Evolutionary conservation across 1,140 invertebrate species (phyloP).

Genomic region (Oryzaephilus surinamensis): DNA sequence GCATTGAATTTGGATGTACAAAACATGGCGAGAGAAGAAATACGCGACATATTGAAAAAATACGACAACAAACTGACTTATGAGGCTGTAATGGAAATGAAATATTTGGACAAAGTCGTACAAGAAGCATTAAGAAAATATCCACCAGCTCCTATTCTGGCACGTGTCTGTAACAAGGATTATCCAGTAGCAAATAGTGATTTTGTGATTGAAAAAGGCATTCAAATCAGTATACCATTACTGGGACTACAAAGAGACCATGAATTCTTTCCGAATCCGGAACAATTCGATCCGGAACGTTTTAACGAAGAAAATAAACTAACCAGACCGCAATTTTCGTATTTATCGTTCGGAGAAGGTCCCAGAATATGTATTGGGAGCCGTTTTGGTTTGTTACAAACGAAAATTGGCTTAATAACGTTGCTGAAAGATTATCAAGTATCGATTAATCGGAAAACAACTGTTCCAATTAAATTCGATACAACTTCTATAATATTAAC

Average conservation of each 20-base stretch:
- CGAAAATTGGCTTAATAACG: too few species aligned
- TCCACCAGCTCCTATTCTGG: conserved; percentile 31
- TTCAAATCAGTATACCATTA: conserved; percentile 44
- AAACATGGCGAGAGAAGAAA: conserved; percentile 37
- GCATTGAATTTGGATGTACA: conserved; percentile 40
- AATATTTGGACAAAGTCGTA: too few species aligned
- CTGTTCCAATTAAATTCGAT: too few species aligned
- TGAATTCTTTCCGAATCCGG: conserved; percentile 53
- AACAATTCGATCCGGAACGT: conserved; percentile 48
- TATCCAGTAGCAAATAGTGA: too few species aligned
- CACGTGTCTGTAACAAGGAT: conserved; percentile 36
- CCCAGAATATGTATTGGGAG: conserved; percentile 45
- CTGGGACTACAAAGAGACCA: conserved; percentile 56
- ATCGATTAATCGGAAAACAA: too few species aligned
- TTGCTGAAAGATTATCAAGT: too few species aligned
- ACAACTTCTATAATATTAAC: too few species aligned
- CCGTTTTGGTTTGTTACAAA: too few species aligned
- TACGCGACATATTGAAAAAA: conserved; percentile 36
- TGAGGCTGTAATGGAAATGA: too few species aligned
- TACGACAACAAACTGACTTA: conserved; percentile 43
- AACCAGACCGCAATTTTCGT: conserved; percentile 34
- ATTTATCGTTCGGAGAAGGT: conserved; percentile 46
- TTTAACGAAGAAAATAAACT: conserved; percentile 40
- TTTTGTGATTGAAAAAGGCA: too few species aligned
- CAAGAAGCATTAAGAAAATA: conserved; percentile 25